Evolutionary conservation across 1,140 invertebrate genomes (phyloP).

Genomic region (Sweltsa coloradensis): DNA sequence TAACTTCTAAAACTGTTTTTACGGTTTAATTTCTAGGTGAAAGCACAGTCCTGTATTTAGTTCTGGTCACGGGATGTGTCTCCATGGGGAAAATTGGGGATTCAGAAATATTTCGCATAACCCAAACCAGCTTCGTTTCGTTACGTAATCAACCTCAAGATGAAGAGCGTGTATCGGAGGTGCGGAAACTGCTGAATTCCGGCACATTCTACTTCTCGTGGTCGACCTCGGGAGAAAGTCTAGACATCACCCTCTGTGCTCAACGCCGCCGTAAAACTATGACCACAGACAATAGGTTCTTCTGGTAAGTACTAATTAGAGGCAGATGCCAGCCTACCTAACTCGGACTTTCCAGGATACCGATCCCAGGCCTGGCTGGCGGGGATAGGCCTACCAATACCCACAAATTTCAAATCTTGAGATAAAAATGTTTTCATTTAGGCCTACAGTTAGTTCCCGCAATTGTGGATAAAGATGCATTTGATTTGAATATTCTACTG

Average conservation of each 20-base stretch:
- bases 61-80: slow-evolving; percentile 87
- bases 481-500: too few species aligned
- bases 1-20: too few species aligned
- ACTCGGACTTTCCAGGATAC: too few species aligned
- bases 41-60: slow-evolving; percentile 69
- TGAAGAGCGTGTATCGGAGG: slow-evolving; percentile 68
- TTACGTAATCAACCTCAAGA: slow-evolving; percentile 66
- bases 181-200: slow-evolving; percentile 83
- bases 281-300: slow-evolving; percentile 87
- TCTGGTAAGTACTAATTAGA: slow-evolving; percentile 55
- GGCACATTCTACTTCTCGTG: slow-evolving; percentile 96
- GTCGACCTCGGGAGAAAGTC: slow-evolving; percentile 37
- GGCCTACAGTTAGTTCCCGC: too few species aligned
- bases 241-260: slow-evolving; percentile 88
- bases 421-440: too few species aligned
- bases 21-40: slow-evolving; percentile 47
- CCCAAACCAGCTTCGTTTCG: slow-evolving; percentile 80
- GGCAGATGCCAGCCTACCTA: too few species aligned
- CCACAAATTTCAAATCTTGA: too few species aligned
- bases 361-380: too few species aligned
- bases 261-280: slow-evolving; percentile 68
- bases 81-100: slow-evolving; percentile 90
- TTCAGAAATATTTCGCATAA: slow-evolving; percentile 87
- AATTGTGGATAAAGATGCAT: too few species aligned
- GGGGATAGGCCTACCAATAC: too few species aligned